These are phyloP conservation scores for Pseudomyrmex cubaensis DNA, from an alignment of 1,140 invertebrate species.

Conservation along the genomic window DNA sequence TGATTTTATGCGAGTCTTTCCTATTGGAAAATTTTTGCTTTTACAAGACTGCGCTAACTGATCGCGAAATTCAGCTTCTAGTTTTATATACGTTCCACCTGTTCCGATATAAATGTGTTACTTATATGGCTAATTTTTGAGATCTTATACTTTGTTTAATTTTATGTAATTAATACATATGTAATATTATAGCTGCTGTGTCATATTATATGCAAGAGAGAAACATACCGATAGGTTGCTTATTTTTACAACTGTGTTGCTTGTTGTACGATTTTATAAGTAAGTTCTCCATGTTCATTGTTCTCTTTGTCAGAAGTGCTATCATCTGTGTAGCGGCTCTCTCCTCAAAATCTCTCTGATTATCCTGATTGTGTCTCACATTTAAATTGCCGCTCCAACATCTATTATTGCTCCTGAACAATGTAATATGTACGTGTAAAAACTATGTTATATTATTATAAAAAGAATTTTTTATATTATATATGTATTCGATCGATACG, in stretches of 20 bases:
- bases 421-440: conserved; percentile 23
- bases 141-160: conserved; percentile 37
- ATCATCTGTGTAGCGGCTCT: conserved; percentile 89
- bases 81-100: conserved; percentile 89
- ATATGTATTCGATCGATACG: too few relatives aligned
- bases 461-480: conserved; percentile 18
- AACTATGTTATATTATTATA: conserved; percentile 27
- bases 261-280: conserved; percentile 70
- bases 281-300: conserved; percentile 75
- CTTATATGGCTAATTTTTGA: conserved; percentile 17
- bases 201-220: background rate
- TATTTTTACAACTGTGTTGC: conserved; percentile 72
- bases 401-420: conserved; percentile 80
- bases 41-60: conserved; percentile 78
- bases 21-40: conserved; percentile 73
- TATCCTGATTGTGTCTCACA: conserved; percentile 93
- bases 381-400: conserved; percentile 91
- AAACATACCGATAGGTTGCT: conserved; percentile 79
- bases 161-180: background rate
- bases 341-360: conserved; percentile 93
- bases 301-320: conserved; percentile 86
- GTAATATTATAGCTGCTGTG: too few relatives aligned
- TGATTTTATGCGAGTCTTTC: conserved; percentile 67
- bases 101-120: conserved; percentile 56
- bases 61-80: conserved; percentile 91